A percentile compares a stretch with the other conserved stretches of the same genome.
phyloP scores from a whole-genome alignment of 2,888 invertebrate genomes.

The Troides aeacus region DNA sequence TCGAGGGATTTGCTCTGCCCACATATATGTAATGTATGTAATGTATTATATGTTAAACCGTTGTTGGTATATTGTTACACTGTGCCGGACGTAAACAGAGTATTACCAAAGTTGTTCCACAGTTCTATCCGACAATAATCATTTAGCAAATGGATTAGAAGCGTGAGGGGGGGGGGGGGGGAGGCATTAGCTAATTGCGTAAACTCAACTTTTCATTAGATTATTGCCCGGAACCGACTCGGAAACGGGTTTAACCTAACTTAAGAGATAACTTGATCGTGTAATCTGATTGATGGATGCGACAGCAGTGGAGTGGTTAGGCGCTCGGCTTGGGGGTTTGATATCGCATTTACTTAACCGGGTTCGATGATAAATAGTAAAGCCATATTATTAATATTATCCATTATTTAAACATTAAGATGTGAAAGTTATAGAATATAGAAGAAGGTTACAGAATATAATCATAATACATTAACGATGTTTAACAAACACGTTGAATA shows the following conservation, averaged over 20 bases:
- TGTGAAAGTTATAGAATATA: no score
- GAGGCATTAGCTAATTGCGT: constrained; percentile 11
- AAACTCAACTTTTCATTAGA: constrained; percentile 13
- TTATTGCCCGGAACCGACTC: constrained; percentile 8
- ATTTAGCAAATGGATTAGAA: constrained; percentile 5
- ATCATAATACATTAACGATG: no score
- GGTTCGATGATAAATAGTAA: no score
- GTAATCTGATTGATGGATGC: neutral
- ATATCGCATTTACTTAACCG: no score
- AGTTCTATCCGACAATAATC: neutral
- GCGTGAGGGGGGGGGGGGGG: neutral
- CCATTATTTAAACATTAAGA: no score
- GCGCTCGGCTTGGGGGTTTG: no score
- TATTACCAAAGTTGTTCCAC: neutral
- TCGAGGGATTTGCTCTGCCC: no score
- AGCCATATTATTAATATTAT: no score
- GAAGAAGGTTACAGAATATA: no score
- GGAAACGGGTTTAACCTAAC: neutral
- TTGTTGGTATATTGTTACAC: neutral
- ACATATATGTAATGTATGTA: no score
- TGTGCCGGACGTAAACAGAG: neutral
- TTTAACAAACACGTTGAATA: no score
- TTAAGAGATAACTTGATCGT: neutral
- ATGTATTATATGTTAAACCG: neutral
- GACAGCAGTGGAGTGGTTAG: no score